Conservation (phyloP, 2,888 invertebrate genomes). For the Drosophila buzzatii region DNA sequence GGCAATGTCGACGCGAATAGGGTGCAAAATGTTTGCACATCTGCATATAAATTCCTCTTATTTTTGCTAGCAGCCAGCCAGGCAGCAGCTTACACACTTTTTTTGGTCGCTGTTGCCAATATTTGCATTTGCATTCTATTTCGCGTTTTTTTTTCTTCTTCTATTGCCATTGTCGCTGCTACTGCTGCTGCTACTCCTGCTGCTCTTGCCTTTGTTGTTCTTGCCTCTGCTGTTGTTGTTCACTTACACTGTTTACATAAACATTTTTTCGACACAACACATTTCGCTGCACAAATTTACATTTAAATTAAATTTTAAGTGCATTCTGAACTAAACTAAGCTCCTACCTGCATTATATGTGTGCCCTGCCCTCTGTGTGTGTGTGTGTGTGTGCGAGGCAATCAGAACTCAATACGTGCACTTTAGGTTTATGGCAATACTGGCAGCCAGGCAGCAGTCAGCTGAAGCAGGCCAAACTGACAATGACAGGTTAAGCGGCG, state of each 20-base stretch:
- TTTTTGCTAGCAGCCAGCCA: slow-evolving; percentile 69
- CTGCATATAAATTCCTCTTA: slow-evolving; percentile 82
- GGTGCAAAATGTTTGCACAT: slow-evolving; percentile 81
- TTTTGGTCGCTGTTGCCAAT: slow-evolving; percentile 73
- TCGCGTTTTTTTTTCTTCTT: slow-evolving; percentile 39
- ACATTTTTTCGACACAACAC: slow-evolving; percentile 81
- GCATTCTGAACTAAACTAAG: slow-evolving; percentile 81
- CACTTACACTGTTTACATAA: slow-evolving; percentile 79
- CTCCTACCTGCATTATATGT: slow-evolving; percentile 52
- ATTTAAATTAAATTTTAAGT: slow-evolving; percentile 83
- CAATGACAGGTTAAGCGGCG: slow-evolving; percentile 81
- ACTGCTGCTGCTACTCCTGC: slow-evolving; percentile 15
- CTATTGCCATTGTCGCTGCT: slow-evolving; percentile 58
- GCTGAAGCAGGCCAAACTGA: slow-evolving; percentile 56
- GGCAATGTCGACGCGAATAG: slow-evolving; percentile 61
- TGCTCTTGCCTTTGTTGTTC: slow-evolving; percentile 13
- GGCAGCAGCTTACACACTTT: slow-evolving; percentile 75
- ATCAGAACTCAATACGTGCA: slow-evolving; percentile 81
- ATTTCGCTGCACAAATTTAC: slow-evolving; percentile 81
- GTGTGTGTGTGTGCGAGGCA: slow-evolving; percentile 45
- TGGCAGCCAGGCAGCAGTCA: slow-evolving; percentile 5
- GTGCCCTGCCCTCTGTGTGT: slow-evolving; percentile 1
- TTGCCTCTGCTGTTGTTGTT: slow-evolving; percentile 23
- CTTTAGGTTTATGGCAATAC: slow-evolving; percentile 64
- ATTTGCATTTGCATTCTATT: slow-evolving; percentile 82